A percentile compares a stretch with the other conserved stretches of the same genome.
phyloP scores from a whole-genome alignment of 2,888 invertebrate genomes.

The Rhagophthalmus giganteus region DNA sequence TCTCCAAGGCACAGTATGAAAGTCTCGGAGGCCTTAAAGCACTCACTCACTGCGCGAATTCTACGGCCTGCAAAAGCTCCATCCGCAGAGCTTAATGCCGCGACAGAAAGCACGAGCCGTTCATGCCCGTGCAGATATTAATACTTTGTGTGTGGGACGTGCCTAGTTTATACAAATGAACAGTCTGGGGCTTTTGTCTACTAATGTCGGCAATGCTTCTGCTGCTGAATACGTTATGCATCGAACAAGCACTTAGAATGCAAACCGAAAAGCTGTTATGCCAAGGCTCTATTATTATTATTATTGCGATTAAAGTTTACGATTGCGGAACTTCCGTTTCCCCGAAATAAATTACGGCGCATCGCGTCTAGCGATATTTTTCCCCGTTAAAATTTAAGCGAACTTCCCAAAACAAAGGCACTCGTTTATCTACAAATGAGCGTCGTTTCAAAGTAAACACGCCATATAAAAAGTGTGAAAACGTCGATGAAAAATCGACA shows the following conservation, averaged over 20 bases:
- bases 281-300: slow-evolving; percentile 21
- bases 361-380: too few species aligned
- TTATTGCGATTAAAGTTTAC: slow-evolving; percentile 11
- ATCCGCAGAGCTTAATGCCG: slow-evolving; percentile 18
- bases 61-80: slow-evolving; percentile 22
- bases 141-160: slow-evolving; percentile 38
- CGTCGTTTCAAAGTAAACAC: not conserved
- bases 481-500: too few species aligned
- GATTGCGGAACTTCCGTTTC: too few species aligned
- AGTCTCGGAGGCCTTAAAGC: slow-evolving; percentile 25
- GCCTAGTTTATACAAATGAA: slow-evolving; percentile 37
- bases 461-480: too few species aligned
- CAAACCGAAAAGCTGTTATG: slow-evolving; percentile 20
- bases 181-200: slow-evolving; percentile 37
- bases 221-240: slow-evolving; percentile 35
- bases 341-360: too few species aligned
- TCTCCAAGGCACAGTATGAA: slow-evolving; percentile 31
- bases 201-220: slow-evolving; percentile 36
- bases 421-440: too few species aligned
- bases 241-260: slow-evolving; percentile 30
- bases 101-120: slow-evolving; percentile 30
- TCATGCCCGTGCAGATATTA: slow-evolving; percentile 35
- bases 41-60: slow-evolving; percentile 20
- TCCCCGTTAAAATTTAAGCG: too few species aligned
- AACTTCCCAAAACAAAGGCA: too few species aligned